These are phyloP conservation scores for Sycophila texana DNA, from an alignment of 2,888 invertebrate species.

Conservation along the genomic window DNA sequence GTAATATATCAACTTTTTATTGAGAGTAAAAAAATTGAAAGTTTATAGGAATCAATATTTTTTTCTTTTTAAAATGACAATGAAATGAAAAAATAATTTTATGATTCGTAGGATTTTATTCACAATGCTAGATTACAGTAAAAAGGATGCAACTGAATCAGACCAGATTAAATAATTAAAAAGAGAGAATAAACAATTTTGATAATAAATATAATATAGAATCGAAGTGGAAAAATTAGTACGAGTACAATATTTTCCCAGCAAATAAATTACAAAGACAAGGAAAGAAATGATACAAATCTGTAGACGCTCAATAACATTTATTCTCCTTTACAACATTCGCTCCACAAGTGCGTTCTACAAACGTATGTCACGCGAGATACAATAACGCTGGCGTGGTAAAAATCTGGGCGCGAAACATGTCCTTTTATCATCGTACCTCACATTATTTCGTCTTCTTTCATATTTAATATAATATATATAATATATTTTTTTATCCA, in stretches of 20 bases:
- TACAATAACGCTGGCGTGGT: constrained; percentile 61
- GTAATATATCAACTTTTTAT: background rate
- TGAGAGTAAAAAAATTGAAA: background rate
- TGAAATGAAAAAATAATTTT: constrained; percentile 8
- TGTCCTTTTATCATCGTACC: constrained; percentile 48
- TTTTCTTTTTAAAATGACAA: background rate
- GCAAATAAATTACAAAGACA: constrained; percentile 40
- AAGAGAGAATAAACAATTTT: constrained; percentile 12
- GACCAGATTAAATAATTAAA: constrained; percentile 27
- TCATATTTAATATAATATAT: constrained; percentile 66
- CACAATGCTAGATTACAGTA: constrained; percentile 27
- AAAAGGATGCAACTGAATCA: constrained; percentile 11
- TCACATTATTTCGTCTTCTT: constrained; percentile 55
- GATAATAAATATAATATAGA: constrained; percentile 33
- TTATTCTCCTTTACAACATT: constrained; percentile 62
- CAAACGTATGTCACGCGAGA: constrained; percentile 62
- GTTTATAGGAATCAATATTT: background rate
- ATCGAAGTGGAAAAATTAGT: constrained; percentile 21
- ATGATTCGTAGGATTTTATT: constrained; percentile 44
- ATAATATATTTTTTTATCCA: constrained; percentile 58
- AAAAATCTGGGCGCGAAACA: constrained; percentile 60
- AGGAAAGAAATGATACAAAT: constrained; percentile 50
- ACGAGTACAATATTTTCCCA: constrained; percentile 25
- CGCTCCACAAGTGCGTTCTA: constrained; percentile 63
- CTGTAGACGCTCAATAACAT: constrained; percentile 64